Conservation (phyloP, 1,140 invertebrate species). For the Drosophila quadrilineata region DNA sequence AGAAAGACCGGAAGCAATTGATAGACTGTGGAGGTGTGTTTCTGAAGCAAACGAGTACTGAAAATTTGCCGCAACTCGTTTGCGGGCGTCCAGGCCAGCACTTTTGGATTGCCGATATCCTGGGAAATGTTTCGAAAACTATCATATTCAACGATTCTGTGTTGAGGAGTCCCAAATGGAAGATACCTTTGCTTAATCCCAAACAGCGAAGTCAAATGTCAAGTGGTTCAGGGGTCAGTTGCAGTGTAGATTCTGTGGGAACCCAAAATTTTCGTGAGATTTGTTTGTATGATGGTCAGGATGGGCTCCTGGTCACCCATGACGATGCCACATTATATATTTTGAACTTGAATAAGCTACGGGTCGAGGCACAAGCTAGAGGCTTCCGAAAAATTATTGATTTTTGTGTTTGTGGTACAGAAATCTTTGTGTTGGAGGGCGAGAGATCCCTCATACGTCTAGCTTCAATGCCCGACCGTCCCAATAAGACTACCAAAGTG, state of each 20-base stretch:
- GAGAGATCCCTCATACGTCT: conserved; percentile 85
- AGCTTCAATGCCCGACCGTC: conserved; percentile 80
- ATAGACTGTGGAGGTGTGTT: conserved; percentile 71
- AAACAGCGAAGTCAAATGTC: conserved; percentile 62
- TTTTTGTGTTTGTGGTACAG: conserved; percentile 80
- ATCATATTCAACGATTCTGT: conserved; percentile 90
- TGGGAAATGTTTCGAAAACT: conserved; percentile 91
- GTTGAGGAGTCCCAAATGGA: conserved; percentile 83
- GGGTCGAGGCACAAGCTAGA: conserved; percentile 82
- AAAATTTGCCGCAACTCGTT: conserved; percentile 42
- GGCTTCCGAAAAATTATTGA: conserved; percentile 81
- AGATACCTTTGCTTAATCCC: conserved; percentile 87
- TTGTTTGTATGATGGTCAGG: conserved; percentile 85
- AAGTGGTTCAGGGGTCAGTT: background rate
- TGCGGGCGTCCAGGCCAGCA: conserved; percentile 89
- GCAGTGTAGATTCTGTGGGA: conserved; percentile 79
- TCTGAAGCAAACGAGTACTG: conserved; percentile 27
- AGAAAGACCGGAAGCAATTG: conserved; percentile 91
- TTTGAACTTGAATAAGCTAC: conserved; percentile 86
- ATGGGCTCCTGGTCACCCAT: conserved; percentile 89
- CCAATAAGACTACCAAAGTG: conserved; percentile 63
- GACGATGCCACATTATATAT: conserved; percentile 88
- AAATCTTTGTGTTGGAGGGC: conserved; percentile 89
- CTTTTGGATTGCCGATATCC: conserved; percentile 90
- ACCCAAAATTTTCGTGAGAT: conserved; percentile 86